Percentiles rank a stretch among this genome's conserved stretches.
Evolutionary conservation across 2,888 invertebrate species (phyloP).

Genomic region (Macrosiphum euphorbiae): DNA sequence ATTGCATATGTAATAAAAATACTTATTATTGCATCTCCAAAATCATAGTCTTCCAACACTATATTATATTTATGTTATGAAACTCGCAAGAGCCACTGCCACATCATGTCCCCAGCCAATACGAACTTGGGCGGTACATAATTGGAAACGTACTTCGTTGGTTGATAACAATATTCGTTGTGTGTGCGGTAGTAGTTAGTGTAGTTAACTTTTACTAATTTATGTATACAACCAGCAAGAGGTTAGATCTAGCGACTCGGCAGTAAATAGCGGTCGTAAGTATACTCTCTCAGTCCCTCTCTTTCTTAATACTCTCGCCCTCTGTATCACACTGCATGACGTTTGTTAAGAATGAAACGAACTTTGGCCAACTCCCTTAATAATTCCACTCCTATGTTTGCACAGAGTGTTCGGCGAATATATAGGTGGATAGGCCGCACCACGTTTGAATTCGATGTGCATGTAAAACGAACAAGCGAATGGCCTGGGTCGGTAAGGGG

Average conservation of each 20-base stretch:
- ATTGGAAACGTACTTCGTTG: background rate
- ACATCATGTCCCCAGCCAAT: background rate
- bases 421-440: background rate
- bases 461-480: background rate
- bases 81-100: background rate
- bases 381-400: conserved; percentile 40
- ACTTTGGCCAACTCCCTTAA: conserved; percentile 41
- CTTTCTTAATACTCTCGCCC: background rate
- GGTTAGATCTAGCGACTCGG: conserved; percentile 20
- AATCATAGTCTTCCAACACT: background rate
- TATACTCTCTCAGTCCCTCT: background rate
- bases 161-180: background rate
- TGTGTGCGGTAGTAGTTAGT: background rate
- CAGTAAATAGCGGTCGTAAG: conserved; percentile 31
- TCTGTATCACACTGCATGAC: background rate
- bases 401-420: background rate
- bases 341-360: conserved; percentile 40
- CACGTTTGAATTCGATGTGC: conserved; percentile 38
- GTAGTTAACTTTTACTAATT: conserved; percentile 49
- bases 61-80: background rate
- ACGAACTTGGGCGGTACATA: background rate
- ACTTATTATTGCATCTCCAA: background rate
- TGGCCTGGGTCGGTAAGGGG: background rate
- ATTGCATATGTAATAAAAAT: background rate
- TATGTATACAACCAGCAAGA: conserved; percentile 45